phyloP scores from a whole-genome alignment of 2,888 invertebrate species.

The Boloria selene region DNA sequence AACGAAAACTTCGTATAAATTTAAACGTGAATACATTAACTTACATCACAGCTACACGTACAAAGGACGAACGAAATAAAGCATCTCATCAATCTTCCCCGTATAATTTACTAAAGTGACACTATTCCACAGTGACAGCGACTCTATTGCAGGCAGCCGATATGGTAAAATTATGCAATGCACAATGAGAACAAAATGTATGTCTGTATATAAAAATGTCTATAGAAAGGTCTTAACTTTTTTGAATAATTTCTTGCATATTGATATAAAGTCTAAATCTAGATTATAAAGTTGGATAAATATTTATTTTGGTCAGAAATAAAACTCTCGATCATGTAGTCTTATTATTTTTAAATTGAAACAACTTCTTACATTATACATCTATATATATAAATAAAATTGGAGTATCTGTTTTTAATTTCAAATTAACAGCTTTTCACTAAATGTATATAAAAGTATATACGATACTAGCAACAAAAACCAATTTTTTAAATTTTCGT shows the following conservation, averaged over 20 bases:
- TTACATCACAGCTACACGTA: conserved; percentile 1
- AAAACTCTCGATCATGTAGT: too few species aligned
- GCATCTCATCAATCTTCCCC: conserved; percentile 40
- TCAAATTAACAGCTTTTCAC: too few species aligned
- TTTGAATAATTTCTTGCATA: neutral
- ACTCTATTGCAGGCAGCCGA: conserved; percentile 36
- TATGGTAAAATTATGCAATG: conserved; percentile 38
- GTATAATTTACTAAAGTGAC: conserved; percentile 36
- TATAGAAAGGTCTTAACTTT: too few species aligned
- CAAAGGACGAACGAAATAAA: conserved; percentile 29
- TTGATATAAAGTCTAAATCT: neutral
- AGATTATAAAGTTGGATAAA: too few species aligned
- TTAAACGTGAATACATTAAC: neutral
- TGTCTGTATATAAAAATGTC: neutral
- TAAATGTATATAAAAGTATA: too few species aligned
- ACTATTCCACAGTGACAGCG: conserved; percentile 25
- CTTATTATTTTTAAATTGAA: too few species aligned
- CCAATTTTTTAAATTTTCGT: too few species aligned
- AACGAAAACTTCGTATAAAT: neutral
- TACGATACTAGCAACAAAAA: too few species aligned
- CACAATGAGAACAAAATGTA: neutral
- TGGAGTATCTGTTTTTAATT: too few species aligned
- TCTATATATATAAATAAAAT: too few species aligned
- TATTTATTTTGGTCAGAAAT: too few species aligned
- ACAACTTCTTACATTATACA: too few species aligned